Evolutionary conservation across 2,797 vertebrate genomes (phyloP), one percentile per base, ranked within the genome.

Genomic region (Steatocranus sp.): DNA sequence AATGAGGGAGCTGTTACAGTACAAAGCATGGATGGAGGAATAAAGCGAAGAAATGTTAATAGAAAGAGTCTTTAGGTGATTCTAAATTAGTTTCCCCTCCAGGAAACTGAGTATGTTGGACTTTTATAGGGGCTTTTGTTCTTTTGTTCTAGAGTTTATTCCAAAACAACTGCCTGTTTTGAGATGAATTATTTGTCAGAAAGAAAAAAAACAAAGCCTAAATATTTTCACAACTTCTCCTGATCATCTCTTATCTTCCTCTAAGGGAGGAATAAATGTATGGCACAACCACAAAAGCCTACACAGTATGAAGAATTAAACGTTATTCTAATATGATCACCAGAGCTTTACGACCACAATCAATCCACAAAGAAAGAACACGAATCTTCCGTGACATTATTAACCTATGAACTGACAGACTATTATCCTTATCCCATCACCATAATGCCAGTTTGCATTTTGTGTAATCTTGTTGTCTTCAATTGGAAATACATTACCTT

Each of bases 391-490:
- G 34, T 27, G n/a, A 82, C 56, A 56, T 75, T 70, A 85, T 88
- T 84, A 84, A 84, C 70, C 50, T 77, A 20, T 63, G 48, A 25
- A 58, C 41, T 50, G 83, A 76, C 49, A 66, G 53, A 54, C 50
- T 70, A 79, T 86, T 68, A 83, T 85, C 79, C 43, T 41, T 54
- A 74, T 85, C 61, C 79, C 51, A 75, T 68, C 15, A 11, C 38
- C 27, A 43, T 20, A 51, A 25, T 79, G 51, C 51, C 68, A 51
- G 76, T 89, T 80, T 83, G 11, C 53, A 75, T 82, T 70, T 58
- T 63, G 51, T 50, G 43, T 88, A 86, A 92, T 90, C 79, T 78
- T 81, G 84, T 92, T 86, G 58, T 82, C 79, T 86, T 80, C 85
- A 53, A 53, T 30, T 81, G 70, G 74, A 86, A 87, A 76, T 56